Base-by-base conservation (phyloP, 2,113 vertebrate species). In the Sinocyclocheilus anshuiensis region DNA sequence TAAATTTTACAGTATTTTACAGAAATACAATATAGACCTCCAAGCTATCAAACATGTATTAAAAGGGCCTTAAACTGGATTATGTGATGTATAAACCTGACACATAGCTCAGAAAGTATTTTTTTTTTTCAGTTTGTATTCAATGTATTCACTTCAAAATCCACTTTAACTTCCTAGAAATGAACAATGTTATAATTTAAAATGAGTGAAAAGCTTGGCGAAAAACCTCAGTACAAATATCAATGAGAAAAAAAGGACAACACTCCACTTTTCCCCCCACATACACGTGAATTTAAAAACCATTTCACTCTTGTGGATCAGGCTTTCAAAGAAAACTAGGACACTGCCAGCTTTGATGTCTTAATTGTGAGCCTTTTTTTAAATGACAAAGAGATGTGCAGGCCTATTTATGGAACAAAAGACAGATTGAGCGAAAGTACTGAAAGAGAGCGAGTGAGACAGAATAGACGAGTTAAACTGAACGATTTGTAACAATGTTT, bases 261-360 rank as follows among this genome's bases (percentile, higher is more conserved):
- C 76, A n/a, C 74, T 67, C 7, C 59, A n/a, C 45, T 36, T 55
- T 45, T 24, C 39, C 48, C 50, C 0, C 18, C 7, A 39, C 18
- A 77, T 57, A 24, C 10, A 50, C 15, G 83, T 36, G 33, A 77
- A 88, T 89, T 88, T 92, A 84, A 59, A 77, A 72, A 84, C 77
- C 67, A 84, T 89, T 92, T 92, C 89, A 75, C 76, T n/a, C 61
- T 15, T 94, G 92, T 42, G 91, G 88, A 93, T 91, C 92, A 86
- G 87, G 85, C 83, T 92, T 86, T 59, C 87, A 90, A 92, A 76
- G 26, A 87, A 94, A 94, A 93, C 88, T 94, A 92, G 93, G 93
- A 87, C 93, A 93, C 82, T 76, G 89, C 69, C 86, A 80, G 92
- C 93, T 94, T 94, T 95, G 92, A 94, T 93, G 92, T 94, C 91